A percentile compares a stretch with the other conserved stretches of the same genome.
Conservation (phyloP, 2,113 vertebrate species). For the Dromiciops gliroides region DNA sequence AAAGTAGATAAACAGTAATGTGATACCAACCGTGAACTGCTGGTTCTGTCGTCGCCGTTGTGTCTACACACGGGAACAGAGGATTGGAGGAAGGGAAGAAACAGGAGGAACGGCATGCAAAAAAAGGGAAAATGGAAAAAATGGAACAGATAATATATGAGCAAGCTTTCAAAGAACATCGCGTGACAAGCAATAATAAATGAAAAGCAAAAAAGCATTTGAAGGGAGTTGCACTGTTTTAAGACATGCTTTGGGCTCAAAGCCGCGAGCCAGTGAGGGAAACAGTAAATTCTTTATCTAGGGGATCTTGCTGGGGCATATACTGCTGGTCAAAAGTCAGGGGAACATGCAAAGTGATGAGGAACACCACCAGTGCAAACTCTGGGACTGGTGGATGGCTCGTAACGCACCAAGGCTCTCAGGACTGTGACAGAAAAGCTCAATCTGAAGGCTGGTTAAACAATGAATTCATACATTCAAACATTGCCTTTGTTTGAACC, state of each 20-base stretch:
- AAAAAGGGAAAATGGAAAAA: constrained; percentile 92
- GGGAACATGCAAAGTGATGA: constrained; percentile 80
- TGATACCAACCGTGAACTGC: constrained; percentile 93
- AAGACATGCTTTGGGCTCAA: constrained; percentile 88
- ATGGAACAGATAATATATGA: constrained; percentile 93
- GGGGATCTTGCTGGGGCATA: constrained; percentile 78
- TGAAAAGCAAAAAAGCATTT: constrained; percentile 90
- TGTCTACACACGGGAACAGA: constrained; percentile 92
- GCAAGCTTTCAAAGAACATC: constrained; percentile 90
- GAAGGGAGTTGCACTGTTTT: constrained; percentile 91
- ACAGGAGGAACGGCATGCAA: constrained; percentile 93
- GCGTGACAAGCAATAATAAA: constrained; percentile 91
- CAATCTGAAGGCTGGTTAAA: constrained; percentile 9
- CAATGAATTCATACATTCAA: constrained; percentile 72
- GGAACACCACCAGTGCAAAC: constrained; percentile 77
- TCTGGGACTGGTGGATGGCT: constrained; percentile 45
- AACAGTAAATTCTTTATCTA: constrained; percentile 81
- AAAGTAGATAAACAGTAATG: constrained; percentile 89
- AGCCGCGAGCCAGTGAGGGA: constrained; percentile 86
- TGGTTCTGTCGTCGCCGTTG: constrained; percentile 90
- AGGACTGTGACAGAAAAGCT: constrained; percentile 58
- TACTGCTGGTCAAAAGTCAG: constrained; percentile 76
- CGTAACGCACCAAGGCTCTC: constrained; percentile 79
- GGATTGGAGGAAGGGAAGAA: constrained; percentile 91
- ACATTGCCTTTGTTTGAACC: constrained; percentile 79